phyloP scores from a whole-genome alignment of 2,797 vertebrate species.

The Chelmon rostratus region DNA sequence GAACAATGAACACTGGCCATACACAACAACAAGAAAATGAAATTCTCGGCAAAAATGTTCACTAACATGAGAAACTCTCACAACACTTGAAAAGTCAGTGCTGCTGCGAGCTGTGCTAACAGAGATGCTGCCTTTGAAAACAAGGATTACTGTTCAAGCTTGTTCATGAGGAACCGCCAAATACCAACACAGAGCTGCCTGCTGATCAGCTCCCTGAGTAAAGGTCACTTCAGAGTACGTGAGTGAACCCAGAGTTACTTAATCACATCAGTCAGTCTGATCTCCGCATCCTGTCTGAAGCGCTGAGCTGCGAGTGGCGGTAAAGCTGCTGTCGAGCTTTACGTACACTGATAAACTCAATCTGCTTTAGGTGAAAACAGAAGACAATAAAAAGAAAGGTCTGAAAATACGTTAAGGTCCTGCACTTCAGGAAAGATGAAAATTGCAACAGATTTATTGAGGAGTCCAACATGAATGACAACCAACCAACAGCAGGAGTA shows the following conservation, averaged over 20 bases:
- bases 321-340: neutral
- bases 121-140: neutral
- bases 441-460: neutral
- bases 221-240: neutral
- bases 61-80: constrained; percentile 1
- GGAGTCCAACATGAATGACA: neutral
- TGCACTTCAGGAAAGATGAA: neutral
- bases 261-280: neutral
- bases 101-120: neutral
- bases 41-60: neutral
- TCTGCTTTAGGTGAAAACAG: neutral
- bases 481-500: neutral
- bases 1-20: neutral
- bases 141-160: neutral
- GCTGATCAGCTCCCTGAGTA: neutral
- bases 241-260: neutral
- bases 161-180: neutral
- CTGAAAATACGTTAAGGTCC: neutral
- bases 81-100: neutral
- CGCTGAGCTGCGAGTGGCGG: neutral
- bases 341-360: neutral
- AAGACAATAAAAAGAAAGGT: neutral
- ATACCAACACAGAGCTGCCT: neutral
- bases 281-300: neutral
- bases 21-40: neutral